Percentiles rank a stretch among this genome's conserved stretches.
Evolutionary conservation across 1,140 invertebrate genomes (phyloP).

Genomic region (Ladona fulva): DNA sequence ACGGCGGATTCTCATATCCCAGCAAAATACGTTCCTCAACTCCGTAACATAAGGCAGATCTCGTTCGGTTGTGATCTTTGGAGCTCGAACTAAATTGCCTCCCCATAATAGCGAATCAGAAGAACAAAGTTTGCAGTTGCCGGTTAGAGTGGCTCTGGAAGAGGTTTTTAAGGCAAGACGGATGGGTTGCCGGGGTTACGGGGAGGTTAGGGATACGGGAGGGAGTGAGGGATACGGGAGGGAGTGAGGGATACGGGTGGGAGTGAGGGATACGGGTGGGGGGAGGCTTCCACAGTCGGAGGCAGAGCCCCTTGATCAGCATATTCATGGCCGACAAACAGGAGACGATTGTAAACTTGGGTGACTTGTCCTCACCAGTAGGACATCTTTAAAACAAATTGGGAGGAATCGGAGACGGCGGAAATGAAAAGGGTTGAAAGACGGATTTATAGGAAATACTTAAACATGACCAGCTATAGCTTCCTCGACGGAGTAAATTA

Average conservation of each 20-base stretch:
- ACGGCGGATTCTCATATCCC: too few species aligned
- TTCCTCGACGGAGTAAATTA: too few species aligned
- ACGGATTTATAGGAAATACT: too few species aligned
- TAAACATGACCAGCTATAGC: too few species aligned
- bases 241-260: neutral
- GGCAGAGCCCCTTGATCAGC: neutral
- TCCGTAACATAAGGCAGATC: too few species aligned
- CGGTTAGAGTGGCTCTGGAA: neutral
- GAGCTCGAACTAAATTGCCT: neutral
- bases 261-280: too few species aligned
- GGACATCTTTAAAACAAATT: neutral
- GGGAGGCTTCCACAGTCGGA: too few species aligned
- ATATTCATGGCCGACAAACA: neutral
- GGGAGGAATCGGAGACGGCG: neutral
- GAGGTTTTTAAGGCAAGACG: neutral
- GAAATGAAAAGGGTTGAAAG: neutral
- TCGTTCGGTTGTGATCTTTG: neutral
- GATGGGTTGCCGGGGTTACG: neutral
- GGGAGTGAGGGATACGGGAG: neutral
- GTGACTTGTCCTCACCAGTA: neutral
- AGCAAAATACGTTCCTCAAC: too few species aligned
- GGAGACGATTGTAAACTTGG: slow-evolving; percentile 4
- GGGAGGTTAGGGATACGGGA: neutral
- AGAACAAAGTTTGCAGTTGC: neutral
- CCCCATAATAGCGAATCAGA: neutral